A percentile compares a stretch with the other conserved stretches of the same genome.
phyloP scores from a whole-genome alignment of 2,797 vertebrate species.

The Echiichthys vipera region DNA sequence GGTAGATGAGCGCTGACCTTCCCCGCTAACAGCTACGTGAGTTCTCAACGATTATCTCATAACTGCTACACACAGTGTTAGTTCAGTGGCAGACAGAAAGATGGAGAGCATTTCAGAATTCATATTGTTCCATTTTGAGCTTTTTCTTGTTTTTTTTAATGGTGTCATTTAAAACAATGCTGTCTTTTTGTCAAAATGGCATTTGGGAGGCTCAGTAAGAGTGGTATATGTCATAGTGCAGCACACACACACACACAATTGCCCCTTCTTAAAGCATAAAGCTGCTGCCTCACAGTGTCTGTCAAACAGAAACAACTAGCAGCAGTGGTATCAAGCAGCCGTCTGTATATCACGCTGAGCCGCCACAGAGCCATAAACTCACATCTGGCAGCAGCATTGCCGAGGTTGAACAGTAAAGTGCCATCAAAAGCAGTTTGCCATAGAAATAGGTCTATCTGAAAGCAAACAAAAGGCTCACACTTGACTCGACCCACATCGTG shows the following conservation, averaged over 20 bases:
- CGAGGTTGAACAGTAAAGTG: slow-evolving; percentile 83
- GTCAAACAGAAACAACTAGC: slow-evolving; percentile 64
- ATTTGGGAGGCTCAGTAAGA: slow-evolving; percentile 23
- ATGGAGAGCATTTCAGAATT: slow-evolving; percentile 53
- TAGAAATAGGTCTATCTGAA: slow-evolving; percentile 76
- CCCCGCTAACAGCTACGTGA: slow-evolving; percentile 64
- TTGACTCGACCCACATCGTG: slow-evolving; percentile 69
- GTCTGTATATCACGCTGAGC: slow-evolving; percentile 58
- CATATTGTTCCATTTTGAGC: slow-evolving; percentile 33
- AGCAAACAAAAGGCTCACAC: slow-evolving; percentile 81
- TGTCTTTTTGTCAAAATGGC: slow-evolving; percentile 39
- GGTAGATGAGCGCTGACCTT: slow-evolving; percentile 77
- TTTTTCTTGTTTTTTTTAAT: slow-evolving; percentile 14
- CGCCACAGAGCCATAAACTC: slow-evolving; percentile 68
- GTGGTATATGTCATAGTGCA: slow-evolving; percentile 32
- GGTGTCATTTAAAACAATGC: slow-evolving; percentile 24
- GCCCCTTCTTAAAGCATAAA: slow-evolving; percentile 39
- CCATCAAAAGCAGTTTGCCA: slow-evolving; percentile 80
- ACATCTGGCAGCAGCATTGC: slow-evolving; percentile 72
- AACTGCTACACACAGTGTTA: slow-evolving; percentile 53
- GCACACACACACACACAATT: neutral
- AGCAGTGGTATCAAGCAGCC: slow-evolving; percentile 63
- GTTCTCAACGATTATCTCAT: slow-evolving; percentile 69
- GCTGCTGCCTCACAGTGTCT: slow-evolving; percentile 52
- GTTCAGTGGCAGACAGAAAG: slow-evolving; percentile 32